Percentiles rank a stretch among this genome's conserved stretches.
phyloP scores from a whole-genome alignment of 2,888 invertebrate genomes.

The Perdita meconis region DNA sequence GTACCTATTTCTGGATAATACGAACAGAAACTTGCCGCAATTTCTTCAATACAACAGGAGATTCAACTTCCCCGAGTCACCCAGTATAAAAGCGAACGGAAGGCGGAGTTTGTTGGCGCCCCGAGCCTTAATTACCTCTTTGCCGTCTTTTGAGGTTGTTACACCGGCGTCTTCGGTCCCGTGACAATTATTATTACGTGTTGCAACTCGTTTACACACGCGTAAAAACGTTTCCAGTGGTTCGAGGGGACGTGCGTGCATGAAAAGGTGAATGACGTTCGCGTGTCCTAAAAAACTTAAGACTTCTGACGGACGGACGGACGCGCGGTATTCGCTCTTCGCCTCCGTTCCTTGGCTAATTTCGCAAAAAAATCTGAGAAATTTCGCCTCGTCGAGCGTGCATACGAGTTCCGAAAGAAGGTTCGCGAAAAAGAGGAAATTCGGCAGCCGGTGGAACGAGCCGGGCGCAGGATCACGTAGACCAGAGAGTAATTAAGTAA shows the following conservation, averaged over 20 bases:
- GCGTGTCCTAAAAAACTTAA: constrained; percentile 25
- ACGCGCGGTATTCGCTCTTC: constrained; percentile 21
- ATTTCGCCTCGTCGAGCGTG: background rate
- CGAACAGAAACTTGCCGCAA: background rate
- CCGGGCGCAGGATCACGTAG: background rate
- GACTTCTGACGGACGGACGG: background rate
- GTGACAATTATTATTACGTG: constrained; percentile 71
- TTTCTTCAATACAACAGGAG: background rate
- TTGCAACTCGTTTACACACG: constrained; percentile 27
- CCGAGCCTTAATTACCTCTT: constrained; percentile 78
- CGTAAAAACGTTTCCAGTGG: constrained; percentile 20
- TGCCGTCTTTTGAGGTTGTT: constrained; percentile 73
- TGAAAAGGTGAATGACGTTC: constrained; percentile 37
- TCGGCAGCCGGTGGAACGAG: background rate
- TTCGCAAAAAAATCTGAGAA: constrained; percentile 46
- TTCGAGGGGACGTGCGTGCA: background rate
- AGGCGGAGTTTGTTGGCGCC: constrained; percentile 73
- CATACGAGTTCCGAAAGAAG: background rate
- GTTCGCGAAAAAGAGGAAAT: constrained; percentile 15
- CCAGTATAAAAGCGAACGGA: background rate
- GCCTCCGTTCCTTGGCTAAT: constrained; percentile 30
- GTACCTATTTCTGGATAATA: no score
- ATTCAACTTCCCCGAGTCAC: background rate
- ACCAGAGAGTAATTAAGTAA: constrained; percentile 41
- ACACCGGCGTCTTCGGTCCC: constrained; percentile 54